Evolutionary conservation across 2,797 vertebrate genomes (phyloP).

Genomic region (Phoebastria nigripes): DNA sequence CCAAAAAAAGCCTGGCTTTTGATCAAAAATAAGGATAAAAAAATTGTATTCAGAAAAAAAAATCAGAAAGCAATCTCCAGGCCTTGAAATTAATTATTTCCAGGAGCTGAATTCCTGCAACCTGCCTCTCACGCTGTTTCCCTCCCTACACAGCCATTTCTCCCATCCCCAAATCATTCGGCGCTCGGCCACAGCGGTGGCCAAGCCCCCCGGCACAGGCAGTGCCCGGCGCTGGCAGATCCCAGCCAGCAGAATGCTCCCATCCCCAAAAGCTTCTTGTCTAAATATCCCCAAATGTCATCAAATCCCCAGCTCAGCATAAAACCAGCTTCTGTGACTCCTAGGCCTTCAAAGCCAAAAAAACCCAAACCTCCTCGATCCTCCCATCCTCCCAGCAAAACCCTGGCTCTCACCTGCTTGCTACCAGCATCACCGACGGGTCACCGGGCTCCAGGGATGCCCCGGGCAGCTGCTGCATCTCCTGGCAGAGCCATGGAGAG

Average conservation of each 20-base stretch:
- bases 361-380: fast-evolving
- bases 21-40: not conserved
- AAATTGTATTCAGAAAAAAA: not conserved
- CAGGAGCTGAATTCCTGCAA: not conserved
- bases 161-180: no score
- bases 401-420: not conserved
- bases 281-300: not conserved
- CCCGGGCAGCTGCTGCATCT: not conserved
- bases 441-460: not conserved
- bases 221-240: not conserved
- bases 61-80: not conserved
- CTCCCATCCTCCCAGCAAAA: not conserved
- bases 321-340: not conserved
- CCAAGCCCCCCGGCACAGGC: not conserved
- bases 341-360: not conserved
- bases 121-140: not conserved
- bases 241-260: not conserved
- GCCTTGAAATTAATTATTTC: not conserved
- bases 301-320: not conserved
- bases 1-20: not conserved
- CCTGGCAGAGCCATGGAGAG: not conserved
- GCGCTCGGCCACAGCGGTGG: fast-evolving
- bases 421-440: not conserved
- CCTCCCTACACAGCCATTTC: not conserved
- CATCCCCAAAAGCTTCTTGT: not conserved